Base-by-base conservation (phyloP, 1,140 invertebrate genomes). In the Tetragnatha versicolor region DNA sequence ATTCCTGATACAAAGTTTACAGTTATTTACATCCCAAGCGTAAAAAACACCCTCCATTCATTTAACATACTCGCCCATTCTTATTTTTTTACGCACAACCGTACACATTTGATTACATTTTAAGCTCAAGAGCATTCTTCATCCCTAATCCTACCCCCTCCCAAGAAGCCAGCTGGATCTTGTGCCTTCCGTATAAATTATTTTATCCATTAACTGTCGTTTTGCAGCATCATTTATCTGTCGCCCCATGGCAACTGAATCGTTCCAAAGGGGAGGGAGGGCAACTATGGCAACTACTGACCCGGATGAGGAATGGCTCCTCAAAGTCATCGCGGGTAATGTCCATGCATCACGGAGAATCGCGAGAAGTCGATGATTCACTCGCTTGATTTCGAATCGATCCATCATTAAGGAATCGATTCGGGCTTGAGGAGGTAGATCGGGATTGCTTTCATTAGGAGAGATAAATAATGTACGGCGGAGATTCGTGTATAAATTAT, bases 301-400 rank as follows among this genome's bases (percentile, higher is more conserved):
- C 60, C 33, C 17, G 35, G n/a, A 7, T 63, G 60, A 63, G 60
- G 42, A 39, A 63, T 63, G 37, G 60, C 31, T 22, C 60, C 27
- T 63, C 60, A 63, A 63, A 63, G 60, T 63, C 60, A 63, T 63
- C 20, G n/a, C 60, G 12, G 12, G 35, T 37, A 63, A 63, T 63
- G 35, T 22, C 60, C 35, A 63, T 63, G 60, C n/a, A 63, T 63
- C 60, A 63, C 35, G 60, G 60, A 63, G 33, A 63, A 63, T 39
- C 37, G 60, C 35, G 35, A 42, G 12, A 22, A 42, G 20, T 22
- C 60, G 60, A 63, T 63, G 60, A 63, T 63, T 63, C 60, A 39
- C 35, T 63, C 35, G 37, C 60, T 22, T 63, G 33, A 63, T 39
- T 63, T 39, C 33, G 33, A 31, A n/a, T 17, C 60, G 22, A 63